phyloP scores from a whole-genome alignment of 1,140 invertebrate species.

The Heliconius himera region DNA sequence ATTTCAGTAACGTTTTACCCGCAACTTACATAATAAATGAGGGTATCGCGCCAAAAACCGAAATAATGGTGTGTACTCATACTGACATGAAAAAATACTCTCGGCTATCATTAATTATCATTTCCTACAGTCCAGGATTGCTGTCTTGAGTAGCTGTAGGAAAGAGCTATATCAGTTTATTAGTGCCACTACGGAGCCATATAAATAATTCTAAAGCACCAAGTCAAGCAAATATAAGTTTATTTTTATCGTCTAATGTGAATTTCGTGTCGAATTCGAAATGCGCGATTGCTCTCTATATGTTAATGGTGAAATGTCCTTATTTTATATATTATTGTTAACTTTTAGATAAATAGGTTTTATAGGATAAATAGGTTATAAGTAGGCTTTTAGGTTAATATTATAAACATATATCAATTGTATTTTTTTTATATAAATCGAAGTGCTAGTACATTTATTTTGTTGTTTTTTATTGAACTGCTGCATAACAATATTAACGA shows the following conservation, averaged over 20 bases:
- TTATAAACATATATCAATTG: too few relatives aligned
- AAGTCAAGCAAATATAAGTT: neutral
- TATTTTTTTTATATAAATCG: too few relatives aligned
- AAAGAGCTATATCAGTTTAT: slow-evolving; percentile 59
- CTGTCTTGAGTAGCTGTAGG: slow-evolving; percentile 64
- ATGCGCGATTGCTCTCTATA: neutral
- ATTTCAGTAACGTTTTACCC: slow-evolving; percentile 55
- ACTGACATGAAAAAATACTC: slow-evolving; percentile 80
- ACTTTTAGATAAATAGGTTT: too few relatives aligned
- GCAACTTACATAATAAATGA: slow-evolving; percentile 78
- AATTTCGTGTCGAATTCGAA: neutral
- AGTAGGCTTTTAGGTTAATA: too few relatives aligned
- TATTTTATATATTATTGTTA: neutral
- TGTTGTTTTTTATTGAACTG: too few relatives aligned
- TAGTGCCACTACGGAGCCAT: slow-evolving; percentile 42
- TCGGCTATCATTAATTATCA: slow-evolving; percentile 78
- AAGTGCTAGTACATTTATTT: too few relatives aligned
- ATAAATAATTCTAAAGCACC: slow-evolving; percentile 47
- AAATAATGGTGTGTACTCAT: slow-evolving; percentile 79
- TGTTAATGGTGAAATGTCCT: neutral
- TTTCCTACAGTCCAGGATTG: slow-evolving; percentile 71
- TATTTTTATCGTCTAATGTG: slow-evolving; percentile 2
- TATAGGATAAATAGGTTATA: too few relatives aligned
- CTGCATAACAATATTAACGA: too few relatives aligned
- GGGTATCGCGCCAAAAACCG: slow-evolving; percentile 70